These are phyloP conservation scores for Phalacrocorax aristotelis DNA, from an alignment of 2,113 vertebrate species.

Conservation along the genomic window DNA sequence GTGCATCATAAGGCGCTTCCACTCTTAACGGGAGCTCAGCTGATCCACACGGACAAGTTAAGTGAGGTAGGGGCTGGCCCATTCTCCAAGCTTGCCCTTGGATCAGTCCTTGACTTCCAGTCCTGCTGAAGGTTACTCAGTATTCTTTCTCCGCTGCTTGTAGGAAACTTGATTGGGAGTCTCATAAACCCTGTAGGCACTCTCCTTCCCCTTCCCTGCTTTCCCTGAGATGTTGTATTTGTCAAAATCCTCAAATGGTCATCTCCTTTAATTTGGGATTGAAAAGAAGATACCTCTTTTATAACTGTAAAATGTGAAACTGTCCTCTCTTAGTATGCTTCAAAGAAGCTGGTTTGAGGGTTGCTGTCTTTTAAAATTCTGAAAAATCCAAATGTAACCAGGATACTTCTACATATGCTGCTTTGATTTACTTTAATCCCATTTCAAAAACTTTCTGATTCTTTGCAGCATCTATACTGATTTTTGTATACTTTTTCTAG, in stretches of 20 bases:
- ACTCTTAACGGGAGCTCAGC: conserved; percentile 82
- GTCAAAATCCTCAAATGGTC: not conserved
- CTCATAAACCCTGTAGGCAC: not conserved
- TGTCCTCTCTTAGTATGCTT: conserved; percentile 13
- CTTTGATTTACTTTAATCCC: conserved; percentile 40
- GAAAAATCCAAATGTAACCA: conserved; percentile 29
- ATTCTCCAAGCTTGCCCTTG: conserved; percentile 77
- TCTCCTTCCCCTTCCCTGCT: conserved; percentile 47
- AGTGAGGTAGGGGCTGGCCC: conserved; percentile 81
- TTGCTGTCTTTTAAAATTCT: not conserved
- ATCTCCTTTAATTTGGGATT: conserved; percentile 33
- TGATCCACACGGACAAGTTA: conserved; percentile 81
- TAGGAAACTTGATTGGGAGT: conserved; percentile 27
- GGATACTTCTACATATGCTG: conserved; percentile 19
- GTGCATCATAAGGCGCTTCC: conserved; percentile 81
- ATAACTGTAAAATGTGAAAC: conserved; percentile 2
- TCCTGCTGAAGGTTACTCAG: conserved; percentile 54
- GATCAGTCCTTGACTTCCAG: conserved; percentile 74
- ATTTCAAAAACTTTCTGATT: not conserved
- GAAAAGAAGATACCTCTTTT: not conserved
- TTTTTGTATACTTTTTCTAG: conserved; percentile 35
- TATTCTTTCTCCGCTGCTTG: conserved; percentile 45
- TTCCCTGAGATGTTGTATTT: not conserved
- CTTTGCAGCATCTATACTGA: conserved; percentile 16
- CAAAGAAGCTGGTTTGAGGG: conserved; percentile 29